phyloP scores from a whole-genome alignment of 2,797 vertebrate genomes.

The Cottoperca gobio region DNA sequence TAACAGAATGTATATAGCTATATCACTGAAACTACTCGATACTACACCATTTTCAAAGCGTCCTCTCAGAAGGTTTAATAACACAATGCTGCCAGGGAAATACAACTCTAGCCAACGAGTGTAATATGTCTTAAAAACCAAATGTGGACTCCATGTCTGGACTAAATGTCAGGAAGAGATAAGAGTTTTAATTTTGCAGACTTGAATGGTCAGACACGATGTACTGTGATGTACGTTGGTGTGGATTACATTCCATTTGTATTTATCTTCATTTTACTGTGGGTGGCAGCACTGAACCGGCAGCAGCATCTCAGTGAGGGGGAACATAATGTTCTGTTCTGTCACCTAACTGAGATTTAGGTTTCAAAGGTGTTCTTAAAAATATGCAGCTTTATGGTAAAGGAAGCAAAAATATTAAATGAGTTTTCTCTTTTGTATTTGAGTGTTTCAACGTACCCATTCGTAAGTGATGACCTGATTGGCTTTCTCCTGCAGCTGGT shows the following conservation, averaged over 20 bases:
- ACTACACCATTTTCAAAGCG: background rate
- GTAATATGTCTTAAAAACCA: background rate
- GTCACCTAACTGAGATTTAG: background rate
- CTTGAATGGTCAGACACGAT: background rate
- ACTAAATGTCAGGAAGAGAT: background rate
- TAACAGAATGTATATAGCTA: background rate
- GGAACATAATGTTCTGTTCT: background rate
- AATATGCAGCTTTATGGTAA: background rate
- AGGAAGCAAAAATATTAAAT: background rate
- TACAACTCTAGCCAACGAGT: background rate
- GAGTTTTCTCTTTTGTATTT: background rate
- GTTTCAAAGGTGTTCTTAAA: background rate
- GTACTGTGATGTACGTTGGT: background rate
- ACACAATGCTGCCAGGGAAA: background rate
- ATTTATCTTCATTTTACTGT: background rate
- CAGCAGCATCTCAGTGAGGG: background rate
- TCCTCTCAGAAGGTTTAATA: background rate
- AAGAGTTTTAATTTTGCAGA: background rate
- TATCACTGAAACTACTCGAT: background rate
- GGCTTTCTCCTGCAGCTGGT: constrained; percentile 93
- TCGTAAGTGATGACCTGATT: constrained; percentile 98
- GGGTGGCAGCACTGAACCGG: constrained; percentile 13
- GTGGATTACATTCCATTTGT: background rate
- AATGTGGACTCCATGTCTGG: background rate
- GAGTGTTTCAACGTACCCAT: constrained; percentile 87